A percentile compares a stretch with the other conserved stretches of the same genome.
Conservation (phyloP, 2,888 invertebrate species). For the Vesta saturnalis region DNA sequence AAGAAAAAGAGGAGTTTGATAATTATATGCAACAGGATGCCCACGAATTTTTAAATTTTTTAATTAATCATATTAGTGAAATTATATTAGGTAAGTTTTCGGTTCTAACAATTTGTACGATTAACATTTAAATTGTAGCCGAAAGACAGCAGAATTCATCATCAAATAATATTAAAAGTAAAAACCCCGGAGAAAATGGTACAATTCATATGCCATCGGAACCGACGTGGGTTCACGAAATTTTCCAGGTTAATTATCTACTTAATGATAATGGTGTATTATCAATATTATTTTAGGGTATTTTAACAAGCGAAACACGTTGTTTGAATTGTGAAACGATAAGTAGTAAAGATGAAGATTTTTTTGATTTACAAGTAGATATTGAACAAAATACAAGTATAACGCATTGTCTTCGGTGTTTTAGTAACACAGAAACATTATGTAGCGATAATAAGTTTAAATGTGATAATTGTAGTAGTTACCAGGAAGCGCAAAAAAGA, state of each 20-base stretch:
- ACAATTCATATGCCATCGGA: conserved; percentile 70
- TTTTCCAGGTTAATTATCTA: conserved; percentile 87
- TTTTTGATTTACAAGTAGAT: conserved; percentile 98
- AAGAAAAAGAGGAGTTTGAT: conserved; percentile 99
- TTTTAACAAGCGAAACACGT: conserved; percentile 88
- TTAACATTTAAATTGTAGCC: conserved; percentile 62
- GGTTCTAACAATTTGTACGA: not conserved
- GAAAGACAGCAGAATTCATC: conserved; percentile 79
- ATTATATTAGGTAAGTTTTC: conserved; percentile 87
- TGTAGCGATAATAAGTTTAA: conserved; percentile 99
- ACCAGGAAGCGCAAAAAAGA: conserved; percentile 98
- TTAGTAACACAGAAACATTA: conserved; percentile 98
- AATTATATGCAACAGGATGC: conserved; percentile 99
- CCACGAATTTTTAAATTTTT: conserved; percentile 98
- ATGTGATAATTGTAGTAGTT: conserved; percentile 99
- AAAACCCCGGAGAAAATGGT: conserved; percentile 66
- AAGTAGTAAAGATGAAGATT: conserved; percentile 99
- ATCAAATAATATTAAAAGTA: conserved; percentile 65
- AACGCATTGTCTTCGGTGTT: conserved; percentile 96
- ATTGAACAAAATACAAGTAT: conserved; percentile 99
- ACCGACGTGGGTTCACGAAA: conserved; percentile 99
- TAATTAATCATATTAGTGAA: conserved; percentile 98
- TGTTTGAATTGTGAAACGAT: conserved; percentile 99
- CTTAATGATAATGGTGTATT: not conserved
- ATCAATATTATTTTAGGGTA: not conserved